Base-by-base conservation (phyloP, 1,140 invertebrate genomes). In the Zelostemma sp. region DNA sequence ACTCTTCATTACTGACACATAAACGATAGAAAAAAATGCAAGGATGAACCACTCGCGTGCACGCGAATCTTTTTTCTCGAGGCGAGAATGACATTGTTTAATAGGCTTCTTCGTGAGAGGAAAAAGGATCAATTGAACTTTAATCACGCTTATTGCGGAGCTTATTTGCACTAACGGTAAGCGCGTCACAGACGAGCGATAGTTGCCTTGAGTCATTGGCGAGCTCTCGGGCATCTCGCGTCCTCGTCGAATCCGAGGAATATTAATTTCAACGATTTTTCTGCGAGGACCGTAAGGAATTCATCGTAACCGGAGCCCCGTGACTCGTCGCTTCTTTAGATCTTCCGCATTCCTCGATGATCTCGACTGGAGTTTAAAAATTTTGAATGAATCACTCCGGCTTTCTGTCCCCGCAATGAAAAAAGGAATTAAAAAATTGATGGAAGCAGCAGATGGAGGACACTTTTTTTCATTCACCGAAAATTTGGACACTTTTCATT, bases 201-300 rank as follows among this genome's bases (percentile, higher is more conserved):
- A 16, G 11, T 43, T 65, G 43, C 57, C 58, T 65, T 70, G 68
- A 70, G 61, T 70, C 68, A 70, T 61, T 70, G 61, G 57, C 61
- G 63, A 51, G 61, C 51, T 43, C 43, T 25, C 21, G 8, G 49
- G 59, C 60, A 35, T 58, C 54, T 53, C 57, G 57, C 64, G 38
- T 28, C 60, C 55, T 61, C 49, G 51, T 65, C 61, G 64, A 65
- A 70, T 46, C 57, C 5, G 47, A n/a, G 43, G 58, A 33, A 70
- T 65, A 70, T 61, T 65, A 65, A 70, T 65, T 65, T 70, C 47
- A 45, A 70, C 68, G 73, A 79, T 78, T 78, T 70, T 72, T 67
- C 73, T 58, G 63, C 71, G 61, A 73, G 76, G 77, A 79, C 79
- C 79, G 79, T 80, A 78, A 80, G 77, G 77, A 79, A 80, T 78